Conservation (phyloP, 1,140 invertebrate genomes). For the Ruditapes philippinarum region DNA sequence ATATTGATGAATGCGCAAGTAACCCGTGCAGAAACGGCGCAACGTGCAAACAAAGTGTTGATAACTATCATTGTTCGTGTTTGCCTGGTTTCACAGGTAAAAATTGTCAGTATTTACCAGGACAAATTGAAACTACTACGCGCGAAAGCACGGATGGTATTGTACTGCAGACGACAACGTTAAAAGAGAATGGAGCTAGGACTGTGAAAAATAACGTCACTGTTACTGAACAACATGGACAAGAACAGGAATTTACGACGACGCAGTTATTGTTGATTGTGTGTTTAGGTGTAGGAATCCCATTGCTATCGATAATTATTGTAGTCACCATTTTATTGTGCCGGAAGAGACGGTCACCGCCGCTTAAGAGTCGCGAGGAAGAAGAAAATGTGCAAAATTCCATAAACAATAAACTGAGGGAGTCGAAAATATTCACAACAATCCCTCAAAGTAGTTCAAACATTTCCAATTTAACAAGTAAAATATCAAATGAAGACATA, state of each 20-base stretch:
- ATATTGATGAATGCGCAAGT: slow-evolving; percentile 75
- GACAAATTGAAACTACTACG: slow-evolving; percentile 9
- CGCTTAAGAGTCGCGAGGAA: slow-evolving; percentile 62
- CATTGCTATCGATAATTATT: slow-evolving; percentile 80
- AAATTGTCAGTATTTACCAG: slow-evolving; percentile 65
- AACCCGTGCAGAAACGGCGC: slow-evolving; percentile 72
- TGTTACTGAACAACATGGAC: neutral
- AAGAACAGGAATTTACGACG: slow-evolving; percentile 71
- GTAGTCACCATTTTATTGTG: slow-evolving; percentile 78
- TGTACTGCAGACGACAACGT: neutral
- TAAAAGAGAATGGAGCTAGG: neutral
- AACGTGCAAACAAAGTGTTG: slow-evolving; percentile 66
- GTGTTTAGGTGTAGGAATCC: slow-evolving; percentile 81
- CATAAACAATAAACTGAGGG: slow-evolving; percentile 77
- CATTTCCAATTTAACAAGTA: slow-evolving; percentile 61
- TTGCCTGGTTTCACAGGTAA: slow-evolving; percentile 95
- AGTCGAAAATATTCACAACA: slow-evolving; percentile 64
- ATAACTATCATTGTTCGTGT: slow-evolving; percentile 91
- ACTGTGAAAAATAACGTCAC: neutral
- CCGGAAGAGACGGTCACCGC: slow-evolving; percentile 66
- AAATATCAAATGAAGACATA: slow-evolving; percentile 66
- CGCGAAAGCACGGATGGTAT: neutral
- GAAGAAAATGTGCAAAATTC: slow-evolving; percentile 80
- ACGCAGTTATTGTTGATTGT: slow-evolving; percentile 79
- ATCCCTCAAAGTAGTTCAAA: slow-evolving; percentile 61